These are phyloP conservation scores for Podilymbus podiceps DNA, from an alignment of 2,113 vertebrate species.

Conservation along the genomic window DNA sequence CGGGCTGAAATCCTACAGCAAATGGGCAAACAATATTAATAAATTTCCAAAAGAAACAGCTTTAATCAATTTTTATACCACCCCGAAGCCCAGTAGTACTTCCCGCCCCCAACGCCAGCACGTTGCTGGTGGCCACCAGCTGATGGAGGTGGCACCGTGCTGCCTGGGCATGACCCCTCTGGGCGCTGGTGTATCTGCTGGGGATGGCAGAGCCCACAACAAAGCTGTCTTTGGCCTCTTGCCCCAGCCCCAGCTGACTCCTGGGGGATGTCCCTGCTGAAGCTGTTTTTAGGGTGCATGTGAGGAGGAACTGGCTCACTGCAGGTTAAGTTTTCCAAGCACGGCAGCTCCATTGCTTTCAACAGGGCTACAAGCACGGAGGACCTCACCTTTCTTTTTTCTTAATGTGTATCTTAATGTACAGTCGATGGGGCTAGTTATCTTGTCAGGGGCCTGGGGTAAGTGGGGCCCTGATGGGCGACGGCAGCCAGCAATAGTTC, in stretches of 20 bases:
- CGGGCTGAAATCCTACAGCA: background rate
- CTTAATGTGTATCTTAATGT: background rate
- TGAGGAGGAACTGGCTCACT: background rate
- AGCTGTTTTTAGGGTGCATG: background rate
- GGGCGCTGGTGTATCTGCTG: background rate
- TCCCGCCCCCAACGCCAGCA: background rate
- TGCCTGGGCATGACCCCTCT: background rate
- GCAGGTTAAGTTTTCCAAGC: background rate
- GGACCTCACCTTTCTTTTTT: background rate
- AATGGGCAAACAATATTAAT: background rate
- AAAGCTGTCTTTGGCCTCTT: background rate
- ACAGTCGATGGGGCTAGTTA: background rate
- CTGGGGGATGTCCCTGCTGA: background rate
- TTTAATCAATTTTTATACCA: background rate
- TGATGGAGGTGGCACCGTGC: background rate
- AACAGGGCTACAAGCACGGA: background rate
- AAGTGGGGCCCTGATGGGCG: background rate
- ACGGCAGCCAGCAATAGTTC: background rate
- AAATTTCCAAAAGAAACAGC: background rate
- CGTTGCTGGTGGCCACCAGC: fast-evolving
- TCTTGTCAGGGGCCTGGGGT: conserved; percentile 12
- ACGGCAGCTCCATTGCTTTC: background rate
- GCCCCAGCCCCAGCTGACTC: background rate
- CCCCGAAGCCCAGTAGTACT: background rate
- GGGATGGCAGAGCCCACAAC: background rate